phyloP scores from a whole-genome alignment of 2,113 vertebrate genomes.

The Gnathonemus echidnorhynchus region DNA sequence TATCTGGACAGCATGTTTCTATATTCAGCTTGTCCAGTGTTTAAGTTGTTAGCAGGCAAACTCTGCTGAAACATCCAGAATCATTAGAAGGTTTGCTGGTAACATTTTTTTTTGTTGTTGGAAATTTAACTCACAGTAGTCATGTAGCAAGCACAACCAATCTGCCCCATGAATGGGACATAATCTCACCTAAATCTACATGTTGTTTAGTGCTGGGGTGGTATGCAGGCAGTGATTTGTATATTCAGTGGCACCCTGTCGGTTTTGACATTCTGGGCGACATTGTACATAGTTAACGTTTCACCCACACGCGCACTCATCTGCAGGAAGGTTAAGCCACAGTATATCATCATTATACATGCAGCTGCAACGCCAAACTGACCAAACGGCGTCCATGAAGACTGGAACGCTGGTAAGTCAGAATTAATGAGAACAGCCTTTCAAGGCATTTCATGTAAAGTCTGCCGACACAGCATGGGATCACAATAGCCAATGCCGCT shows the following conservation, averaged over 20 bases:
- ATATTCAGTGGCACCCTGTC: neutral
- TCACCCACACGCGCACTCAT: neutral
- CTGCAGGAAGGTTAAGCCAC: neutral
- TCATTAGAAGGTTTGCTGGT: neutral
- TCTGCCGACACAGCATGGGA: neutral
- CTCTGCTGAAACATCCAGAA: neutral
- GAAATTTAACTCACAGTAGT: neutral
- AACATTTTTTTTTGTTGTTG: neutral
- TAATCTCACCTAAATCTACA: neutral
- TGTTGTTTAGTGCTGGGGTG: neutral
- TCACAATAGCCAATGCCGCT: neutral
- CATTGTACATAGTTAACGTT: neutral
- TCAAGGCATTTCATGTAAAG: neutral
- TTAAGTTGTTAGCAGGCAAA: neutral
- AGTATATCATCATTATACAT: neutral
- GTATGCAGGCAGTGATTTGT: neutral
- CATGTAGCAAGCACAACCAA: neutral
- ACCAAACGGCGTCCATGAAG: neutral
- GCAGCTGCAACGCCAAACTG: neutral
- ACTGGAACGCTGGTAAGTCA: neutral
- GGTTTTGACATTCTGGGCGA: neutral
- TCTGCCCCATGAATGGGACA: neutral
- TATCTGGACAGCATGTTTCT: neutral
- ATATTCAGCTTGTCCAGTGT: neutral
- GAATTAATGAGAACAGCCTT: neutral